Conservation (phyloP, 2,797 vertebrate genomes). For the Onychomys arenicola region DNA sequence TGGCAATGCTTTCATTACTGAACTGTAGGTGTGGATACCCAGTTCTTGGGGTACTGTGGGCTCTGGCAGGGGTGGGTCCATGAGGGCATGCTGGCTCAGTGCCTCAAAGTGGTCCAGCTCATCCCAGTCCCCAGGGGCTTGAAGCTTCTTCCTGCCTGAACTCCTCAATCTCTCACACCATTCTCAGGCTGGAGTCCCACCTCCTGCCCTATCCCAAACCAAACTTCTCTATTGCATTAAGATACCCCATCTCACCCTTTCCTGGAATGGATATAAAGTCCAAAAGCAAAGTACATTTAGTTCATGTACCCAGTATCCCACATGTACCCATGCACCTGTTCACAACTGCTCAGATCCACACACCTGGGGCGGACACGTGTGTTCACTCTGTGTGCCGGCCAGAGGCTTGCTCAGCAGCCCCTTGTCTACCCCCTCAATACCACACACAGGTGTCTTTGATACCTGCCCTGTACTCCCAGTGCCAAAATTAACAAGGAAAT, state of each 20-base stretch:
- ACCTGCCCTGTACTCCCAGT: not conserved
- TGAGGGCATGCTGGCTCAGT: not conserved
- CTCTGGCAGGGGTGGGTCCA: not conserved
- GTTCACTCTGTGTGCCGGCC: fast-evolving
- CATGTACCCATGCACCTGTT: fast-evolving
- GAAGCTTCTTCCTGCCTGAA: not conserved
- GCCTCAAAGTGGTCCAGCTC: not conserved
- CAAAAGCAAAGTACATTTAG: not conserved
- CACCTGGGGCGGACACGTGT: fast-evolving
- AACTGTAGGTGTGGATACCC: not conserved
- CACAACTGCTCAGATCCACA: fast-evolving
- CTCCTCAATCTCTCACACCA: not conserved
- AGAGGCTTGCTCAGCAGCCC: not conserved
- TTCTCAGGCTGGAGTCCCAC: not conserved
- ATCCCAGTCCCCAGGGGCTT: not conserved
- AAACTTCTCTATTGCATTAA: not conserved
- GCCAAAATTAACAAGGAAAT: not conserved
- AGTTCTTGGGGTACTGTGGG: not conserved
- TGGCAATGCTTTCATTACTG: not conserved
- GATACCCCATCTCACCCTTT: not conserved
- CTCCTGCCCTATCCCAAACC: no score
- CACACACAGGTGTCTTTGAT: not conserved
- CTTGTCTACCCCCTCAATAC: not conserved
- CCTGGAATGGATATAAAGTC: not conserved
- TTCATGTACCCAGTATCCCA: not conserved